These are phyloP conservation scores for Xestia c-nigrum DNA, from an alignment of 2,888 invertebrate species.

Conservation along the genomic window DNA sequence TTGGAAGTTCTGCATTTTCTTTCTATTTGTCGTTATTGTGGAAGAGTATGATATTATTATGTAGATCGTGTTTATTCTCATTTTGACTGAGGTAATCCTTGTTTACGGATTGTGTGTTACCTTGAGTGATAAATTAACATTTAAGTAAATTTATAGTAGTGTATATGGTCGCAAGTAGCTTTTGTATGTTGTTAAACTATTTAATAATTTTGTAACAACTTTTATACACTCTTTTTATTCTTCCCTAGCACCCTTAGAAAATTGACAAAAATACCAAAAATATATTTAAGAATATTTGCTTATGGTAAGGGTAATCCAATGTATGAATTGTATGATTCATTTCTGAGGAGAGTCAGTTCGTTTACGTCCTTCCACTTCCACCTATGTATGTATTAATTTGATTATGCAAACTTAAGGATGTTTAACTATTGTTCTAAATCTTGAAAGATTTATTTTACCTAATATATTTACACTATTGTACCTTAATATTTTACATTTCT, in stretches of 20 bases:
- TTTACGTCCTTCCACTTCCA: conserved; percentile 49
- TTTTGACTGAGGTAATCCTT: conserved; percentile 81
- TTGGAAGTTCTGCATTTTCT: conserved; percentile 72
- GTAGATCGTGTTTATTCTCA: conserved; percentile 73
- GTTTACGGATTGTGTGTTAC: conserved; percentile 81
- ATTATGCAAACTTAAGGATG: conserved; percentile 60
- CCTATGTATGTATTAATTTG: conserved; percentile 49
- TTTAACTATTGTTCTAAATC: conserved; percentile 63
- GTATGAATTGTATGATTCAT: conserved; percentile 44
- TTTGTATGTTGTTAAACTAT: conserved; percentile 90
- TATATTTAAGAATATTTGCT: conserved; percentile 63
- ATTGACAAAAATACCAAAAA: conserved; percentile 67
- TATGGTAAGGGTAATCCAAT: conserved; percentile 56
- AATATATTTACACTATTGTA: conserved; percentile 67
- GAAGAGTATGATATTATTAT: conserved; percentile 60
- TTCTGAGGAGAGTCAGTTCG: conserved; percentile 32
- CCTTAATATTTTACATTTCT: conserved; percentile 64
- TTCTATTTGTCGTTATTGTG: conserved; percentile 74
- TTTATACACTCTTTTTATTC: conserved; percentile 90
- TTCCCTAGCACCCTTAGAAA: conserved; percentile 89
- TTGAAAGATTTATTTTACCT: conserved; percentile 65
- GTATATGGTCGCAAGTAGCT: conserved; percentile 86
- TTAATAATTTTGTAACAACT: conserved; percentile 89
- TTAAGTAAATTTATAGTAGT: conserved; percentile 84
- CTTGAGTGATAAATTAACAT: conserved; percentile 84